Conservation (phyloP, 2,888 invertebrate species). For the Latheticus oryzae region DNA sequence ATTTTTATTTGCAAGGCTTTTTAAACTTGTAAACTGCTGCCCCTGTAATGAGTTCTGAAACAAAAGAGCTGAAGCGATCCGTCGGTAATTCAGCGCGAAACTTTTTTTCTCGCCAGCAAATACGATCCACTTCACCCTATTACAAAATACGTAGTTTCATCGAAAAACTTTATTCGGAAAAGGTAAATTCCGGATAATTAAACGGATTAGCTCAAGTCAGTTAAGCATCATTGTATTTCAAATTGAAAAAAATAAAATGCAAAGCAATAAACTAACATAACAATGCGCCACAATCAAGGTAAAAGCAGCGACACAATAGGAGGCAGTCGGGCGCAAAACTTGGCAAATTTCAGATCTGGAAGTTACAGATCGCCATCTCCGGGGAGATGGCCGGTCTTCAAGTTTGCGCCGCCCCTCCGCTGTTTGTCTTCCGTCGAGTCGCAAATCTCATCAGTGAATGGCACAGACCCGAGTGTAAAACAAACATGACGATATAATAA, state of each 20-base stretch:
- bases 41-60: slow-evolving; percentile 56
- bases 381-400: slow-evolving; percentile 33
- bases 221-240: slow-evolving; percentile 51
- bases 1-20: slow-evolving; percentile 57
- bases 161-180: slow-evolving; percentile 55
- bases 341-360: slow-evolving; percentile 43
- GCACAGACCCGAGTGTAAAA: slow-evolving; percentile 60
- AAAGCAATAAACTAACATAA: slow-evolving; percentile 56
- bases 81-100: slow-evolving; percentile 52
- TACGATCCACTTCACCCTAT: slow-evolving; percentile 45
- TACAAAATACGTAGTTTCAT: slow-evolving; percentile 53
- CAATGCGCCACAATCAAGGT: slow-evolving; percentile 61
- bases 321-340: slow-evolving; percentile 52
- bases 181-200: slow-evolving; percentile 58
- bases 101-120: slow-evolving; percentile 44
- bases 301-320: slow-evolving; percentile 53
- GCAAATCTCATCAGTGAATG: slow-evolving; percentile 61
- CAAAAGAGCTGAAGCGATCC: slow-evolving; percentile 52
- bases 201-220: slow-evolving; percentile 51
- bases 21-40: slow-evolving; percentile 55
- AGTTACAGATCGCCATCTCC: slow-evolving; percentile 39
- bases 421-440: slow-evolving; percentile 47
- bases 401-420: slow-evolving; percentile 17
- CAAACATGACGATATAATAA: slow-evolving; percentile 63
- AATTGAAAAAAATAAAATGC: slow-evolving; percentile 46